phyloP scores from a whole-genome alignment of 2,888 invertebrate genomes.

The Hypsopygia costalis region DNA sequence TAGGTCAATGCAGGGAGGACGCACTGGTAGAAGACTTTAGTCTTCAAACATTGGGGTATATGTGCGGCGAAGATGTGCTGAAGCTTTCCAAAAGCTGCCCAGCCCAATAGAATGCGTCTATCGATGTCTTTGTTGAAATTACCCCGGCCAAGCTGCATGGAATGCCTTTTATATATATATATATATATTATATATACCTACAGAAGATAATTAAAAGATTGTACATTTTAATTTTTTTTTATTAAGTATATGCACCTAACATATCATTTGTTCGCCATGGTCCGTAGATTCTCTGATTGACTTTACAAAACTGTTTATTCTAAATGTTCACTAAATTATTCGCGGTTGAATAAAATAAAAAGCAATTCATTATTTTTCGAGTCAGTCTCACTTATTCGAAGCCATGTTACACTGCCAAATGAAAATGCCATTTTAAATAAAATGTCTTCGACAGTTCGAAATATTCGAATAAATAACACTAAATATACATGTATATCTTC shows the following conservation, averaged over 20 bases:
- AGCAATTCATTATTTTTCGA: constrained; percentile 8
- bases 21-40: too few species aligned
- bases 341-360: background rate
- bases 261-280: constrained; percentile 37
- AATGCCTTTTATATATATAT: too few species aligned
- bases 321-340: background rate
- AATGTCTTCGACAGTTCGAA: background rate
- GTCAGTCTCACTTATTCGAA: background rate
- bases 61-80: too few species aligned
- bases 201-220: too few species aligned
- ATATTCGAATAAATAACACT: constrained; percentile 22
- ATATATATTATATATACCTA: too few species aligned
- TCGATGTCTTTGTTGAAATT: too few species aligned
- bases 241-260: constrained; percentile 33
- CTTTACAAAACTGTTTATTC: constrained; percentile 12
- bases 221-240: constrained; percentile 27
- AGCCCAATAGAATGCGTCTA: too few species aligned
- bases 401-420: constrained; percentile 4
- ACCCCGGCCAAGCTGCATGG: too few species aligned
- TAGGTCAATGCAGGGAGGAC: too few species aligned
- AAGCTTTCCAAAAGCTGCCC: too few species aligned
- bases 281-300: constrained; percentile 18
- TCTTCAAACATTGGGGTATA: too few species aligned
- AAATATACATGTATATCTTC: constrained; percentile 17
- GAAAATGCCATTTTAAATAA: constrained; percentile 9